Evolutionary conservation across 2,797 vertebrate genomes (phyloP).

Genomic region (Leucoraja ocellata): DNA sequence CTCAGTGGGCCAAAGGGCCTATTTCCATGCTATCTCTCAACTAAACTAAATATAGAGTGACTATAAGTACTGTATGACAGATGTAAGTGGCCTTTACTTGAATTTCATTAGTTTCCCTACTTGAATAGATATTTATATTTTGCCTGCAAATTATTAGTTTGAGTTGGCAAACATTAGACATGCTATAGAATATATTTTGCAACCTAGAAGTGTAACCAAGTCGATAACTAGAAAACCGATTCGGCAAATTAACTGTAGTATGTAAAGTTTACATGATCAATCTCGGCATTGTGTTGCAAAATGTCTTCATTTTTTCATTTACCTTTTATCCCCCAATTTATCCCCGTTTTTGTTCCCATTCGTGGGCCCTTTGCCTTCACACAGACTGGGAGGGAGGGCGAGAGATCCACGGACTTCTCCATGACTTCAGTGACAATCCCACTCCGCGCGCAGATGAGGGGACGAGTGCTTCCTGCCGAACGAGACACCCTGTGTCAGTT

Average conservation of each 20-base stretch:
- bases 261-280: constrained; percentile 25
- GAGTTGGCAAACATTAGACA: not conserved
- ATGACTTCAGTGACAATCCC: constrained; percentile 37
- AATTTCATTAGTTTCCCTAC: not conserved
- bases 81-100: constrained; percentile 1
- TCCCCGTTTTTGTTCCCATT: constrained; percentile 31
- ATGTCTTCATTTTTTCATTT: constrained; percentile 28
- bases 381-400: constrained; percentile 36
- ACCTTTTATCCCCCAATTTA: constrained; percentile 37
- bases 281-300: constrained; percentile 20
- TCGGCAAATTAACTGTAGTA: constrained; percentile 31
- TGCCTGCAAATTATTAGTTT: constrained; percentile 6
- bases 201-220: not conserved
- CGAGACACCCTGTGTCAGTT: constrained; percentile 37
- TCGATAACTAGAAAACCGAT: constrained; percentile 13
- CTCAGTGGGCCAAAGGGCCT: too few relatives aligned
- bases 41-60: not conserved
- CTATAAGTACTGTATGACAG: not conserved
- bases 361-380: constrained; percentile 33
- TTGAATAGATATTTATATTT: constrained; percentile 13
- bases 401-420: constrained; percentile 22
- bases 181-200: constrained; percentile 3
- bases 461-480: constrained; percentile 36
- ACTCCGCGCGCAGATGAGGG: constrained; percentile 36
- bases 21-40: too few relatives aligned